Evolutionary conservation across 2,888 invertebrate species (phyloP).

Genomic region (Chloroclysta siterata): DNA sequence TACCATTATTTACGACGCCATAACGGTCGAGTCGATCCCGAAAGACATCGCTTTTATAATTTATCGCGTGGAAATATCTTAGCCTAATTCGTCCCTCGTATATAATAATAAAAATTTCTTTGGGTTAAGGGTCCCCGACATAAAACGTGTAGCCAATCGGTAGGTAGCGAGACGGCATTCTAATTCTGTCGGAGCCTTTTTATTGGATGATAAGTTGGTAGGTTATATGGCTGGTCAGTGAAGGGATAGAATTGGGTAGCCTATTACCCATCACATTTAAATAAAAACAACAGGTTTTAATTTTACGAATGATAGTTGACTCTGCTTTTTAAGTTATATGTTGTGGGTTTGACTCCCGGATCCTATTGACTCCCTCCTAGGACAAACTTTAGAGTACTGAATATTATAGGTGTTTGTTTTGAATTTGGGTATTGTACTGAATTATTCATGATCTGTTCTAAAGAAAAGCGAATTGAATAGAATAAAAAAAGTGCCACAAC

Average conservation of each 20-base stretch:
- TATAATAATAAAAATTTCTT: conserved; percentile 74
- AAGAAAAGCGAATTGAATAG: too few species aligned
- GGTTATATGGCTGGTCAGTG: conserved; percentile 10
- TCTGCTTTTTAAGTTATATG: too few species aligned
- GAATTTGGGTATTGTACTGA: too few species aligned
- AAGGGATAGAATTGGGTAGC: background rate
- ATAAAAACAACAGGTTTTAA: too few species aligned
- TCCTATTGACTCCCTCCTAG: too few species aligned
- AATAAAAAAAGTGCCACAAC: too few species aligned
- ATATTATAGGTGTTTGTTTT: too few species aligned
- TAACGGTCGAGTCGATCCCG: conserved; percentile 46
- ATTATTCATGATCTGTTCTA: too few species aligned
- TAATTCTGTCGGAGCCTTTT: conserved; percentile 27
- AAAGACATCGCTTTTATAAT: conserved; percentile 61
- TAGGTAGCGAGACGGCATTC: conserved; percentile 23
- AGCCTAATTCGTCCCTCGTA: conserved; percentile 72
- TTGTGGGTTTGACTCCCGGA: too few species aligned
- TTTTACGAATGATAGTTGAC: too few species aligned
- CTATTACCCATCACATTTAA: background rate
- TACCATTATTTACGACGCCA: conserved; percentile 45
- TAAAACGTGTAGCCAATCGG: conserved; percentile 36
- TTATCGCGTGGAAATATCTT: conserved; percentile 71
- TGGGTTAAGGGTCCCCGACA: conserved; percentile 60
- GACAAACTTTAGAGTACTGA: too few species aligned
- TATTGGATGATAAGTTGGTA: conserved; percentile 25